Evolutionary conservation across 2,888 invertebrate genomes (phyloP), one percentile per base, ranked within the genome.

Genomic region (Tiliacea aurago): DNA sequence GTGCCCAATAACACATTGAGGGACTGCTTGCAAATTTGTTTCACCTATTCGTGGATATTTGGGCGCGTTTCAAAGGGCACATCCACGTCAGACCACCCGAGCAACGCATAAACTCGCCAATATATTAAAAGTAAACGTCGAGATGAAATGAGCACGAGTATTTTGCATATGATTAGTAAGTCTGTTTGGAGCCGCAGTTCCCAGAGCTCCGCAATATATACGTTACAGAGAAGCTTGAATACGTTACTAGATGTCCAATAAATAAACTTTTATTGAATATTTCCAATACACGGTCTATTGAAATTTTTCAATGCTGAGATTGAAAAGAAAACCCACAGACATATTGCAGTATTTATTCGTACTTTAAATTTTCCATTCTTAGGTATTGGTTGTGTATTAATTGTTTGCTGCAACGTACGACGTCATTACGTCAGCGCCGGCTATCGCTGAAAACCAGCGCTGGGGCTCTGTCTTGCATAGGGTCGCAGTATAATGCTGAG

Each of bases 1-100:
- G 84, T 80, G 41, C 67, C 80, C 88, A 91, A 93, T 93, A 93
- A 94, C 88, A 78, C 78, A 84, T 86, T 89, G 89, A 89, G 87
- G 87, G 87, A 89, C 88, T 88, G 85, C 91, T 90, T 92, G 88
- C 86, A 87, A 91, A 94, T 94, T 94, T 90, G 93, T 90, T 91
- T 92, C 94, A 94, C 93, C 93, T 92, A 93, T 93, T 93, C 89
- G 86, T 80, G 85, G 88, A 88, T 88, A 90, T 91, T 91, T 90
- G 79, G 86, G 83, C 43, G 86, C 76, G 76, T 86, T 89, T 87
- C 82, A 86, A 90, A 88, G 86, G 79, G 84, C 75, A 83, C 85
- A 87, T 88, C 79, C 78, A 81, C 84, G 85, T 90, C 88, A 89
- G 93, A 93, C 93, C 93, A 91, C 92, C 93, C 78, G 81, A 87